Base-by-base conservation (phyloP, 92 coral and sea anemone genomes). In the Isaurus tuberculatus region DNA sequence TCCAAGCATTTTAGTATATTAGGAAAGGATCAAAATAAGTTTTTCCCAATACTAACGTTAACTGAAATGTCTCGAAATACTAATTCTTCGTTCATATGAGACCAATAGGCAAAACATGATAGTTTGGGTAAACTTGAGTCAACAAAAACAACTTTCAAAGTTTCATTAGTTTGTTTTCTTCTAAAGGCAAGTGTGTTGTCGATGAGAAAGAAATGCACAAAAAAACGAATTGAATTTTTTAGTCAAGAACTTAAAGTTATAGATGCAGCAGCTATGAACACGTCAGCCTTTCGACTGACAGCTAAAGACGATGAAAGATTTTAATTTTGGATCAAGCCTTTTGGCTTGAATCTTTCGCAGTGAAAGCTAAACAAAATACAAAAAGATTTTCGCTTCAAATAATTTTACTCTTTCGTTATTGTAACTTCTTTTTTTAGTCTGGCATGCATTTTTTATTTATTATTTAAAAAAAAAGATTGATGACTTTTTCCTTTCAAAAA, bases 401-500 rank as follows among this genome's bases (percentile, higher is more conserved):
- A 31, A 22, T 77, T 60, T 77, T 34, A 51, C 31, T 17, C 70
- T 57, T 77, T 67, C 70, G 23, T 58, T 75, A 55, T 53, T 55
- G 32, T 71, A 8, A 44, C 77, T 40, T 17, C 8, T 43, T 26
- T n/a, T 2, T 20, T 22, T 7, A 22, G 15, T 43, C 17, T 13
- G 57, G 17, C 33, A 43, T 20, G 11, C 32, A 77, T 13, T 4
- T 22, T 27, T 33, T 46, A 60, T 81, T 68, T 48, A 58, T 73
- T 69, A 67, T 28, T 67, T 53, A 60, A 29, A 85, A 29, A 77
- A 57, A 25, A 55, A 78, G 31, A 27, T 37, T 22, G 27, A 19
- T n/a, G 63, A 51, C 78, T 74, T 83, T 83, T 63, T 46, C 64
- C 83, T 79, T 58, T 78, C 65, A 30, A 88, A 84, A 79, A 63